Conservation (phyloP, 2,888 invertebrate species). For the Tiliacea aurago region DNA sequence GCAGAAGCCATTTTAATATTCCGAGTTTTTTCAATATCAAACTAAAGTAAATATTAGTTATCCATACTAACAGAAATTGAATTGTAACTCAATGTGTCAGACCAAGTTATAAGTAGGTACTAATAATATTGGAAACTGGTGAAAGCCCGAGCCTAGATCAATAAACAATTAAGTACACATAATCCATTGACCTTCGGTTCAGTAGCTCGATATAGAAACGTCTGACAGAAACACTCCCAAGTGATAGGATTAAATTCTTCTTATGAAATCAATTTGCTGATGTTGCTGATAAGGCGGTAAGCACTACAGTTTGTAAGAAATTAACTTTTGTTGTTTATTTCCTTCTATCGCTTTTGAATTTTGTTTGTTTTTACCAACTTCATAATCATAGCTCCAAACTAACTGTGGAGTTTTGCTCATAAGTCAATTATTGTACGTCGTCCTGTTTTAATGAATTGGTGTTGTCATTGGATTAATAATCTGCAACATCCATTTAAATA, state of each 20-base stretch:
- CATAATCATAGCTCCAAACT: not conserved
- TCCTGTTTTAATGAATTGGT: too few species aligned
- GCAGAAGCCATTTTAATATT: not conserved
- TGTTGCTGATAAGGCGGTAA: not conserved
- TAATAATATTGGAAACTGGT: not conserved
- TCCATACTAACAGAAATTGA: not conserved
- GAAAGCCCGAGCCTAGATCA: constrained; percentile 5
- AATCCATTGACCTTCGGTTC: constrained; percentile 2
- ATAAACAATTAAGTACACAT: constrained; percentile 12
- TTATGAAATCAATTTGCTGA: constrained; percentile 24
- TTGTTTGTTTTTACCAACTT: not conserved
- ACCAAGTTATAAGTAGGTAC: not conserved
- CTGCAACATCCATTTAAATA: too few species aligned
- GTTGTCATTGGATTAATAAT: not conserved
- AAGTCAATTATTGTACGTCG: not conserved
- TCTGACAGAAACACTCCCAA: constrained; percentile 6
- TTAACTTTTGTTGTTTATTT: not conserved
- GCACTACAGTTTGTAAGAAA: not conserved
- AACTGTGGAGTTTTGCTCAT: too few species aligned
- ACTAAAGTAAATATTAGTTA: not conserved
- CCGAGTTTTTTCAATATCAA: not conserved
- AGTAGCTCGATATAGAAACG: constrained; percentile 7
- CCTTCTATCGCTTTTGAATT: not conserved
- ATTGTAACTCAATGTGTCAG: not conserved
- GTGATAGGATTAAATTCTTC: constrained; percentile 9